These are phyloP conservation scores for Notiomystis cincta DNA, from an alignment of 2,113 vertebrate species.

Conservation along the genomic window DNA sequence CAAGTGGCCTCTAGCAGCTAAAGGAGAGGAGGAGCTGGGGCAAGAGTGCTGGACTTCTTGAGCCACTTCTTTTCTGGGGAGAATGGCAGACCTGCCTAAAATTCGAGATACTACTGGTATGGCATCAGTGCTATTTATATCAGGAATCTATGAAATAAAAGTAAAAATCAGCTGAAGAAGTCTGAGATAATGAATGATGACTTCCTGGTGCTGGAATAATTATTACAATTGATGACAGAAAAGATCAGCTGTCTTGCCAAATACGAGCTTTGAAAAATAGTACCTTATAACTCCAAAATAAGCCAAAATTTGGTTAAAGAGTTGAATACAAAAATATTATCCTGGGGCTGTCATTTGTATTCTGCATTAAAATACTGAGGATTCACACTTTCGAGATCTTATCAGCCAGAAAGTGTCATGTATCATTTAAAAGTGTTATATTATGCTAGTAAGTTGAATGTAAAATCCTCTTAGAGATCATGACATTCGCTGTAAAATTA, in stretches of 20 bases:
- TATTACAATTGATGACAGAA: neutral
- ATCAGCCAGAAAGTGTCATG: neutral
- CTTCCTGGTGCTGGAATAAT: neutral
- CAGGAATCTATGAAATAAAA: neutral
- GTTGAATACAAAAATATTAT: neutral
- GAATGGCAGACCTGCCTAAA: neutral
- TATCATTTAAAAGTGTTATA: constrained; percentile 4
- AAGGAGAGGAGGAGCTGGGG: neutral
- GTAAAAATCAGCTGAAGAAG: neutral
- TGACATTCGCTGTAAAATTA: neutral
- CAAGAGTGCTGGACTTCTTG: neutral
- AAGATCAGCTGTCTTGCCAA: neutral
- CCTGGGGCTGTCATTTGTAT: neutral
- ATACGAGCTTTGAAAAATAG: neutral
- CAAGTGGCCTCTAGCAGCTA: neutral
- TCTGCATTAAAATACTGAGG: neutral
- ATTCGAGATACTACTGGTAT: neutral
- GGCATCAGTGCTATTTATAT: neutral
- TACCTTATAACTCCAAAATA: neutral
- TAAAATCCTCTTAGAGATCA: neutral
- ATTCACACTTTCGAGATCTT: neutral
- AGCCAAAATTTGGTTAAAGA: neutral
- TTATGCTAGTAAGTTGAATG: neutral
- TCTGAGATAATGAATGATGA: neutral
- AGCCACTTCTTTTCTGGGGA: neutral